phyloP scores from a whole-genome alignment of 2,113 vertebrate species.

The Gobiocypris rarus region DNA sequence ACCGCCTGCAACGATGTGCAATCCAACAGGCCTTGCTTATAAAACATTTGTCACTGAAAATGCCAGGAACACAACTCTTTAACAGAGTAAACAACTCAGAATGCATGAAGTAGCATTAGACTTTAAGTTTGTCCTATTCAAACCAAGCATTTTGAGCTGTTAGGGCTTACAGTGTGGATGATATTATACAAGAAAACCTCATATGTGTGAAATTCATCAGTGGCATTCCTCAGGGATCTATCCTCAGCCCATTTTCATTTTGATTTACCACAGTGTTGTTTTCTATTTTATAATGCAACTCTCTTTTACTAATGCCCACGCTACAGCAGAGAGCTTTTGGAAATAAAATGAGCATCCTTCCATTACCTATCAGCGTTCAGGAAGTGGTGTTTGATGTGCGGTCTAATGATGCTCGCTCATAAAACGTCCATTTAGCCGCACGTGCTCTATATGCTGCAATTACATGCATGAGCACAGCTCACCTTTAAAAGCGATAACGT shows the following conservation, averaged over 20 bases:
- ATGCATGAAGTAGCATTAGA: no score
- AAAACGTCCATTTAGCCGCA: conserved; percentile 38
- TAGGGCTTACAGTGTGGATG: not conserved
- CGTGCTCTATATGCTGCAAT: conserved; percentile 25
- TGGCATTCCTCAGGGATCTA: conserved; percentile 14
- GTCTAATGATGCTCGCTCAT: conserved; percentile 42
- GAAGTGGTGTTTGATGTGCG: conserved; percentile 33
- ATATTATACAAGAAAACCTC: not conserved
- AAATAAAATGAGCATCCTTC: conserved; percentile 34
- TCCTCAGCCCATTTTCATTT: conserved; percentile 1
- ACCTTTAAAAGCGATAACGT: conserved; percentile 36
- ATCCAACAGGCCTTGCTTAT: no score
- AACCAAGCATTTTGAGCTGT: no score
- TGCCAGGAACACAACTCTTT: no score
- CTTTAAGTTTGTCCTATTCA: no score
- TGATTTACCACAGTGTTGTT: conserved; percentile 29
- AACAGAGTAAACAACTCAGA: no score
- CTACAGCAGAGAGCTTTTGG: not conserved
- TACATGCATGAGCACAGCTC: conserved; percentile 42
- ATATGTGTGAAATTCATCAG: not conserved
- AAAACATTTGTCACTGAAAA: no score
- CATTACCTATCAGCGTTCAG: conserved; percentile 9
- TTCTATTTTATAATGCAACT: not conserved
- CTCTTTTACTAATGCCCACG: conserved; percentile 9
- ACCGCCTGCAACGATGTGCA: no score